Base-by-base conservation (phyloP, 2,888 invertebrate genomes). In the Bombyx huttoni region DNA sequence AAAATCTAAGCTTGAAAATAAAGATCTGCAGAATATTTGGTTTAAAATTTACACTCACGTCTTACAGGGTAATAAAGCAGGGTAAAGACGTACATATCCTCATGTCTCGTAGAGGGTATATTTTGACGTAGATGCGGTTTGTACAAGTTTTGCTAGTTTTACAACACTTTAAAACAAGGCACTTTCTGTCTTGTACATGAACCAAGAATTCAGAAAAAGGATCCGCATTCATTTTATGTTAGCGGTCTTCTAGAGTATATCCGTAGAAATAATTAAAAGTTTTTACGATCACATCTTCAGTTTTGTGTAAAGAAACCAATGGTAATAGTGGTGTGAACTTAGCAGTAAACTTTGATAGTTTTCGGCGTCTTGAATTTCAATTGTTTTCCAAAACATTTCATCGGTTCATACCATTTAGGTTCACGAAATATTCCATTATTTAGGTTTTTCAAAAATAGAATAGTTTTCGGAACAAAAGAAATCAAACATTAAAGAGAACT, bases 121-220 rank as follows among this genome's bases (percentile, higher is more conserved):
- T 67, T 66, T 64, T 61, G 62, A 59, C 58, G 65, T 64, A 56
- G 61, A 59, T 61, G 59, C 61, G 60, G 64, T 62, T 67, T 67
- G 63, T 69, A 60, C 62, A 56, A 67, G 77, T 75, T 75, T 78
- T 77, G 76, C 68, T 79, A 76, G 77, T 84, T 87, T 87, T 87
- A 87, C 85, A 87, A 82, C 85, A 85, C 80, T 84, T 85, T 81
- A 75, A 83, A 85, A 84, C 80, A 78, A 78, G 81, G 75, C 76
- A 80, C 76, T 86, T 79, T 79, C 78, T 10, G 71, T 70, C 70
- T 79, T 73, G 77, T 70, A 70, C 65, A 66, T 61, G 61, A 60
- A 61, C 64, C 62, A 63, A 63, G 72, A 68, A 64, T 62, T 68
- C 75, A 76, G 78, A 79, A 70, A 80, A 79, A 82, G 78, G 83